Evolutionary conservation across 2,113 vertebrate species (phyloP).

Genomic region (Charina bottae): DNA sequence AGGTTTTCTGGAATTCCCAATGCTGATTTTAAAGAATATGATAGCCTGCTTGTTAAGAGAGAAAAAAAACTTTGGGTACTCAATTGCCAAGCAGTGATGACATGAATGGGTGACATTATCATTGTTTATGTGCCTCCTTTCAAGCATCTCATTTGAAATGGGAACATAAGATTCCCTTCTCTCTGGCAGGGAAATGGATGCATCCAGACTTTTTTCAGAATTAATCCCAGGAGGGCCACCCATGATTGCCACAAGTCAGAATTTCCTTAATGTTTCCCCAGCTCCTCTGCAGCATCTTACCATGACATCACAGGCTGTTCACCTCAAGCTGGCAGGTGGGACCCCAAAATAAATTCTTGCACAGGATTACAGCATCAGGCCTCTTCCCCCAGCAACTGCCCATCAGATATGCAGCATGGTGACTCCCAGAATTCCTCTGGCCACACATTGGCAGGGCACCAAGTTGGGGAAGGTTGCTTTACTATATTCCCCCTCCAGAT

Average conservation of each 20-base stretch:
- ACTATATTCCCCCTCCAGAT: neutral
- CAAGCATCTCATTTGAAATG: conserved; percentile 33
- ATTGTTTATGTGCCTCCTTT: conserved; percentile 38
- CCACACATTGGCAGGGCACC: neutral
- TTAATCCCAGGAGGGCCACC: conserved; percentile 33
- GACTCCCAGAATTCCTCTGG: neutral
- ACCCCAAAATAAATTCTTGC: neutral
- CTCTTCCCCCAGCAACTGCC: neutral
- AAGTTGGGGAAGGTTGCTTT: neutral
- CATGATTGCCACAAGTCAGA: rapidly evolving
- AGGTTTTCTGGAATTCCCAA: rapidly evolving
- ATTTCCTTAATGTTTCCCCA: neutral
- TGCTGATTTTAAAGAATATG: conserved; percentile 16
- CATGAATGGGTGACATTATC: conserved; percentile 57
- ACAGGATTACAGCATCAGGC: neutral
- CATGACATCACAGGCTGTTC: neutral
- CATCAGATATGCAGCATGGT: neutral
- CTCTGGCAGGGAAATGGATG: conserved; percentile 13
- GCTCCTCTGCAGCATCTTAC: neutral
- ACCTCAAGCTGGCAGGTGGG: neutral
- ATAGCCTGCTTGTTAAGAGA: conserved; percentile 57
- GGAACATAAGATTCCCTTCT: conserved; percentile 42
- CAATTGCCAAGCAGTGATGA: conserved; percentile 60
- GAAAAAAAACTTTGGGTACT: conserved; percentile 45
- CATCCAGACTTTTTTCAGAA: conserved; percentile 18